Base-by-base conservation (phyloP, 2,797 vertebrate species). In the Enteromius fasciolatus region DNA sequence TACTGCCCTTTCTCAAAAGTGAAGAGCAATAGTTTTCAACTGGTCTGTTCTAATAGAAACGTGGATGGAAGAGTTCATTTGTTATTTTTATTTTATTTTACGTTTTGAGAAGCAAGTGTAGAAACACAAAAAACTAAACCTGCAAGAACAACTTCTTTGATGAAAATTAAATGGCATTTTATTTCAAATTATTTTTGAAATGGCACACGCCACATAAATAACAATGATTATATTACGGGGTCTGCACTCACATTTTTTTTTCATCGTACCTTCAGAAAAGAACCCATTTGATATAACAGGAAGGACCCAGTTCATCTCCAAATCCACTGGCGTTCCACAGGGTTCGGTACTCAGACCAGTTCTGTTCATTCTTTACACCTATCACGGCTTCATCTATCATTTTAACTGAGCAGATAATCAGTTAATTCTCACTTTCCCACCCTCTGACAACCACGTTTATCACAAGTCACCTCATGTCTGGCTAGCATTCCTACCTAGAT, bases 331-430 rank as follows among this genome's bases (percentile, higher is more conserved):
- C 5, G 36, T 76, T 76, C 54, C 54, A 76, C n/a, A 44, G 52
- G 54, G 54, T 76, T 76, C 54, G 25, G 14, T 59, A 41, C 36
- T 41, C 14, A 25, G 12, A 59, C 73, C 33, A 76, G 9, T 75
- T 75, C 18, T 52, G 28, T 73, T 73, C 48, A 33, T 48, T 12
- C 12, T 59, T 18, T 59, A 76, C 36, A 41, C 20, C n/a, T 44
- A 15, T 18, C 2, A 5, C 17, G 36, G 23, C 36, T 61, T 61
- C 3, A 48, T n/a, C 57, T 14, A 0, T 33, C 1, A 48, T 64
- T 77, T 18, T 77, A 31, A 54, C 8, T 74, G 28, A 54, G 31
- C 48, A 54, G 5, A 54, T 74, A 36, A 54, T 54, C 6, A 15
- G n/a, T 54, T 54, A 15, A 36, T 23, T 52, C 31, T 74, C 48